Evolutionary conservation across 2,797 vertebrate species (phyloP).

Genomic region (Thamnophis elegans): DNA sequence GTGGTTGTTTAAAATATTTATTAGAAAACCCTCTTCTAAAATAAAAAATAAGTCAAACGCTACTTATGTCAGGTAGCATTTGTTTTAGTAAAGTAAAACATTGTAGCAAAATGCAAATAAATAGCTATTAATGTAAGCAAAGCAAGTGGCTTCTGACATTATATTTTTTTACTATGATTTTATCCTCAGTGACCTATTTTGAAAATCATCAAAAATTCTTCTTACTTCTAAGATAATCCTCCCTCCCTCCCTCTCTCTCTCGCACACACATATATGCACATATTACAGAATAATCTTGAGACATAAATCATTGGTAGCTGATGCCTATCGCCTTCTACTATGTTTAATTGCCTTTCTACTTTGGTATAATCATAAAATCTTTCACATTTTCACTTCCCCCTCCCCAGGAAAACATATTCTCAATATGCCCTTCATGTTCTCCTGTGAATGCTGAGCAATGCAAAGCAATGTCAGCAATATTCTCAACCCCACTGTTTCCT

Average conservation of each 20-base stretch:
- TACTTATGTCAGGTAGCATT: background rate
- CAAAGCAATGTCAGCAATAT: constrained; percentile 37
- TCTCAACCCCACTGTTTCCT: constrained; percentile 12
- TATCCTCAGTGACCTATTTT: constrained; percentile 12
- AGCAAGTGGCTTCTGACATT: background rate
- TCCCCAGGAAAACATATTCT: constrained; percentile 38
- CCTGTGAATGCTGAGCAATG: constrained; percentile 43
- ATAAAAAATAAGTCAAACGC: background rate
- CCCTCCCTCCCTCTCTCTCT: too few species aligned
- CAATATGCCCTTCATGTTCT: constrained; percentile 47
- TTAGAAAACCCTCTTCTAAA: background rate
- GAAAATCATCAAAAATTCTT: constrained; percentile 24
- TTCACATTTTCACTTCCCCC: constrained; percentile 49
- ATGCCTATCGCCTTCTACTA: constrained; percentile 43
- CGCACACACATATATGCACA: background rate
- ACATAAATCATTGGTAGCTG: constrained; percentile 42
- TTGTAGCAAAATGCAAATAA: background rate
- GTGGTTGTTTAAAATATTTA: background rate
- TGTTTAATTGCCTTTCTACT: constrained; percentile 49
- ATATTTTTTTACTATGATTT: constrained; percentile 4
- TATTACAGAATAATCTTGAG: constrained; percentile 27
- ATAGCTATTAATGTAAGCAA: background rate
- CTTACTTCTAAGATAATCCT: constrained; percentile 1
- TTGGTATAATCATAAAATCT: constrained; percentile 39
- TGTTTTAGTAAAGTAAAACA: background rate